Percentiles rank a stretch among this genome's conserved stretches.
Conservation (phyloP, 2,888 invertebrate species). For the Anorthoa munda region DNA sequence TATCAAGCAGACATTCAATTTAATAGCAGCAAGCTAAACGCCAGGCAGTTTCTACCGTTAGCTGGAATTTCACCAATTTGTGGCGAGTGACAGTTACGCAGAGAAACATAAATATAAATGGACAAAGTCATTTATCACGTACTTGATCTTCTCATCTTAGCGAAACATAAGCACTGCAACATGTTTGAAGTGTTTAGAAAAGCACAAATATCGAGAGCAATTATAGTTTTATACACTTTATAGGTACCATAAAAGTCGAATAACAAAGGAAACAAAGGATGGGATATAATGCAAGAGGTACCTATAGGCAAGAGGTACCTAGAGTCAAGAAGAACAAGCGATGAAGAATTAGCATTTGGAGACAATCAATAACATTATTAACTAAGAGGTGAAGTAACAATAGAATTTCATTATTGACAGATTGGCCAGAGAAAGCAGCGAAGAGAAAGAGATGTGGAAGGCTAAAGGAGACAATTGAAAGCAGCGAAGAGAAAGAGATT, state of each 20-base stretch:
- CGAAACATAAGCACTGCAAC: slow-evolving; percentile 15
- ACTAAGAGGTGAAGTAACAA: neutral
- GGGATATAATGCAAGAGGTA: too few species aligned
- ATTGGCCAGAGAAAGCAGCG: neutral
- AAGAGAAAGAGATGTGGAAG: neutral
- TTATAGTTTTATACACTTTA: neutral
- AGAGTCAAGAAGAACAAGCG: neutral
- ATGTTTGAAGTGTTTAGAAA: slow-evolving; percentile 29
- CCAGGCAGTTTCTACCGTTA: slow-evolving; percentile 64
- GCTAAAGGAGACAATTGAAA: neutral
- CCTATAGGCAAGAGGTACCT: neutral
- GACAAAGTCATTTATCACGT: slow-evolving; percentile 47
- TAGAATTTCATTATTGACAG: too few species aligned
- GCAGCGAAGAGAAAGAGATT: neutral
- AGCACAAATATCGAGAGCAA: slow-evolving; percentile 15
- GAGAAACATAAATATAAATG: slow-evolving; percentile 51
- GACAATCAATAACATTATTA: slow-evolving; percentile 1
- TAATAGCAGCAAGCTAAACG: slow-evolving; percentile 62
- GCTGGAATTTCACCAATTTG: slow-evolving; percentile 68
- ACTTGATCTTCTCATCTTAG: slow-evolving; percentile 30
- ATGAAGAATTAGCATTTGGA: neutral
- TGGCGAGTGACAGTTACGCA: slow-evolving; percentile 62
- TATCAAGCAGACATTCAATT: slow-evolving; percentile 61
- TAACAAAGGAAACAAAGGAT: neutral
- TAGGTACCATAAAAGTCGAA: neutral